These are phyloP conservation scores for Calliphora vomitoria DNA, from an alignment of 2,888 invertebrate genomes.

Conservation along the genomic window DNA sequence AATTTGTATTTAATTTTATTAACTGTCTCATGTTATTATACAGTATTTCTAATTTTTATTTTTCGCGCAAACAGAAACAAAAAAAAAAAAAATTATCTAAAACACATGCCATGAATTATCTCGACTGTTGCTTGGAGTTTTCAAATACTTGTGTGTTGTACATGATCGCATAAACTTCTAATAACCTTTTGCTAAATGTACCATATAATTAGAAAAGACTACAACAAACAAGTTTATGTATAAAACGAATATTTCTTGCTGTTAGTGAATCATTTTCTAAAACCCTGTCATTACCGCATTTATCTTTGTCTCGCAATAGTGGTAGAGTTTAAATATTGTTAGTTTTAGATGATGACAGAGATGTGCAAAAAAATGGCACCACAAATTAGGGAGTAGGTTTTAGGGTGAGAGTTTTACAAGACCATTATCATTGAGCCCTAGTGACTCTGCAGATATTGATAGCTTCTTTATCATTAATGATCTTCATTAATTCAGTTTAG, in stretches of 20 bases:
- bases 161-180: conserved; percentile 35
- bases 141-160: not conserved
- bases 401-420: no score
- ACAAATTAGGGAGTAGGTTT: not conserved
- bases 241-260: conserved; percentile 16
- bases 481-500: no score
- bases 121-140: not conserved
- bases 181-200: conserved; percentile 53
- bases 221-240: not conserved
- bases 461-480: no score
- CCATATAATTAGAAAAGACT: conserved; percentile 45
- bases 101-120: conserved; percentile 38
- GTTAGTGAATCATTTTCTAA: conserved; percentile 45
- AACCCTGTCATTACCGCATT: conserved; percentile 54
- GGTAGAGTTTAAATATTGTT: not conserved
- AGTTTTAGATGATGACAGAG: not conserved
- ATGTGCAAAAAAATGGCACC: not conserved
- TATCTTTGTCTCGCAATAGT: conserved; percentile 23
- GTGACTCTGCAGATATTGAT: no score
- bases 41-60: conserved; percentile 8
- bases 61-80: not conserved
- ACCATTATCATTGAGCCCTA: no score
- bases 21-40: conserved; percentile 34
- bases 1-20: conserved; percentile 33
- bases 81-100: not conserved